Base-by-base conservation (phyloP, 37 sponge, comb jelly and placozoan species). In the Amphimedon queenslandica region DNA sequence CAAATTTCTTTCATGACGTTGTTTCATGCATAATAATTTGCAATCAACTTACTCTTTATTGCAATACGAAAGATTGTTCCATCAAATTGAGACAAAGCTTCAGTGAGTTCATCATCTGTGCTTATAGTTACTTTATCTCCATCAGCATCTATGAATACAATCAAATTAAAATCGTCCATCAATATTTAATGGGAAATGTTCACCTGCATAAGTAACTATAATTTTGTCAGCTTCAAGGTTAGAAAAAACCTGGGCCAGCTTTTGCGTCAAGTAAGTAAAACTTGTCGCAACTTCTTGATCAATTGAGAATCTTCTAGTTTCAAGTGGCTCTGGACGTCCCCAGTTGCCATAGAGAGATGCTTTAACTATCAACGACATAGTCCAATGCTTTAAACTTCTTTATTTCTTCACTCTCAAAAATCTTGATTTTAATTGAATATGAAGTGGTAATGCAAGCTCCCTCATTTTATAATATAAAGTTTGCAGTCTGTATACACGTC, bases 231-330 rank as follows among this genome's bases (percentile, higher is more conserved):
- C 53, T 1, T 55, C 58, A 31, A 85, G 51, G 2, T 71, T 57
- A 4, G 83, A 83, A 61, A 91, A 91, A 6, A 87, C 76, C n/a
- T 73, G 70, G 28, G 69, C 65, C 11, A 91, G 24, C 41, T 91
- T 86, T 42, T 87, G 83, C 30, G 73, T 23, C 18, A 91, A 79
- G 71, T 87, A 91, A 39, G 75, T 37, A 66, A 77, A 91, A 55
- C 75, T 87, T 10, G 88, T 76, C 5, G 77, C 56, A 24, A 87
- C 87, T 40, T 87, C 83, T 79, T 84, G 79, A 58, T 91, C 92
- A 18, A 91, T 58, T 18, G 77, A 57, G 57, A 91, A 91, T 2
- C 92, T 83, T 16, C 87, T 83, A 23, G 86, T 86, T 37, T 91
- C 92, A 37, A 41, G 31, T 1, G 90, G 86, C 8, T 89, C 78